Evolutionary conservation across 2,888 invertebrate species (phyloP), one percentile per base, ranked within the genome.

Genomic region (Amphiduros pacificus): DNA sequence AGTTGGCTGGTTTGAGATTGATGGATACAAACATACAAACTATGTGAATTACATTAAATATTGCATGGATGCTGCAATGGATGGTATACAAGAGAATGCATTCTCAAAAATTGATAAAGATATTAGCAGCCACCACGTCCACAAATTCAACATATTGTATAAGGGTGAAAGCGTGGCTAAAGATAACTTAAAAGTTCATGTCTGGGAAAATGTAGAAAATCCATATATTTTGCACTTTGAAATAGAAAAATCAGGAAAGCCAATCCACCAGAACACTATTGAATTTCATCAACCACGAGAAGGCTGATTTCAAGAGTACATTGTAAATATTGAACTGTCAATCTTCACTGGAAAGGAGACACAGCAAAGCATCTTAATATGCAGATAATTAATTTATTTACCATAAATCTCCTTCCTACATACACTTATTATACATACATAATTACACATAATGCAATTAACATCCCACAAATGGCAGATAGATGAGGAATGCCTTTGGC

Each of bases 101-200:
- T 62, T 60, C 63, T 5, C 59, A 51, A 71, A 52, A 48, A 28
- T 72, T 29, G 66, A 62, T 51, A 58, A 50, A 5, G 72, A 73
- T 24, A 64, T 74, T 9, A 63, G 72, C 9, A 48, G 61, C 11
- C 62, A 70, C 22, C 68, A 70, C 14, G 62, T 77, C 9, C 70
- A 73, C 26, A 59, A 68, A 6, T 66, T 77, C 63, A 69, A 74
- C 52, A 63, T 74, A 22, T 63, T 70, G 26, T 78, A 73, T 56
- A 60, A 68, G 29, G 73, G 74, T 5, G 79, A 80, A 60, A 73
- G 74, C 62, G 56, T 70, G 9, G 73, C 76, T 27, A 74, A 73
- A 2, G 75, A 78, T 52, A 53, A 60, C 0, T 57, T 78, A 6
- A 64, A 69, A 28, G 69, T 73, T 0, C 68, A 65, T 52, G 64